These are phyloP conservation scores for Xanthostigma xanthostigma DNA, from an alignment of 2,888 invertebrate species.

Conservation along the genomic window DNA sequence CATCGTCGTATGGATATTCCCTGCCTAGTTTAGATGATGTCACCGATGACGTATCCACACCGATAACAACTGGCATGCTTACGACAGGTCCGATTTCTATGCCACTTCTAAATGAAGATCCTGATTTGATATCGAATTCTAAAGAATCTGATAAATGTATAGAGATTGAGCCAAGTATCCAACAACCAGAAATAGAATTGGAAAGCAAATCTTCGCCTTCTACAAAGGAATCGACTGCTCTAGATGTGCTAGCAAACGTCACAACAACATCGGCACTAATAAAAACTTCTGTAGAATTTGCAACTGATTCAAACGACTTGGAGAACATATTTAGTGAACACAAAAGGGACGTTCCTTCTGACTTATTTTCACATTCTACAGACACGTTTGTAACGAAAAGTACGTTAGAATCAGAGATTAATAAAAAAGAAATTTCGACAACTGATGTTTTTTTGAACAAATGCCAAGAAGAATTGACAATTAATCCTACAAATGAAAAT, in stretches of 20 bases:
- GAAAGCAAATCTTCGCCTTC: background rate
- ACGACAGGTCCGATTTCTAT: conserved; percentile 35
- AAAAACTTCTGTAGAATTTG: background rate
- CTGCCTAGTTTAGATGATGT: conserved; percentile 24
- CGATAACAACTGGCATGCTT: conserved; percentile 22
- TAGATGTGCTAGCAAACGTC: conserved; percentile 4
- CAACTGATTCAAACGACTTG: conserved; percentile 1
- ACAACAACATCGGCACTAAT: conserved; percentile 3
- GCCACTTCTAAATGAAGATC: conserved; percentile 41
- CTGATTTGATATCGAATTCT: no score
- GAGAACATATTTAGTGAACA: conserved; percentile 1
- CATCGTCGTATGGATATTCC: conserved; percentile 25
- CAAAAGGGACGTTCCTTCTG: conserved; percentile 1
- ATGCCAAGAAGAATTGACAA: conserved; percentile 2
- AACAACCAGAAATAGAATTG: conserved; percentile 2
- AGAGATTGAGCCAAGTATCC: background rate
- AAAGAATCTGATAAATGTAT: background rate
- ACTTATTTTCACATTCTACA: no score
- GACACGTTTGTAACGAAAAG: no score
- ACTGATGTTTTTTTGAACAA: conserved; percentile 4
- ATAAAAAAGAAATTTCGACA: conserved; percentile 6
- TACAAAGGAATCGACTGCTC: background rate
- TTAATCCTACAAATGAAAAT: background rate
- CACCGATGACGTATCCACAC: conserved; percentile 21
- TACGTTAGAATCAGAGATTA: conserved; percentile 1